Conservation (phyloP, 1,140 invertebrate genomes). For the Paraescarpia echinospica region DNA sequence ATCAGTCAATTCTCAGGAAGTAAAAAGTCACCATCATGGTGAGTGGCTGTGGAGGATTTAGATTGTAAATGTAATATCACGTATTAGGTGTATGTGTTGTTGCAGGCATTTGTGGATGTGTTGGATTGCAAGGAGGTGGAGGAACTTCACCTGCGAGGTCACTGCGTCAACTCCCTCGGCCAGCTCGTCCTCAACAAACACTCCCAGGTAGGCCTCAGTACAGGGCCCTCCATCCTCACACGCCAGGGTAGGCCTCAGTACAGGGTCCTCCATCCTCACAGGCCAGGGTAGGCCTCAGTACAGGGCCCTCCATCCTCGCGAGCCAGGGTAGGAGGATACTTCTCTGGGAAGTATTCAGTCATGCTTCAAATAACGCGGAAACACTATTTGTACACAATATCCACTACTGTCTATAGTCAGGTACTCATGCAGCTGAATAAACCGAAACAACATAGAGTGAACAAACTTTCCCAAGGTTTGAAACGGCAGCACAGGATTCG, state of each 20-base stretch:
- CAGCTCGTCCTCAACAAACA: slow-evolving; percentile 37
- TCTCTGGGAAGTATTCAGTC: no score
- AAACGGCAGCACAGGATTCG: no score
- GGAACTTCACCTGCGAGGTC: slow-evolving; percentile 32
- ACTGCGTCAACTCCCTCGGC: slow-evolving; percentile 33
- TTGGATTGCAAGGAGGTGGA: slow-evolving; percentile 30
- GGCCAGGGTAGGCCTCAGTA: slow-evolving; percentile 25
- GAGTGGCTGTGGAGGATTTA: no score
- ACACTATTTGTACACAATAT: slow-evolving; percentile 8
- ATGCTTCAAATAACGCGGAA: neutral
- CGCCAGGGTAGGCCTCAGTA: slow-evolving; percentile 17
- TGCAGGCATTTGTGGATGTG: slow-evolving; percentile 31
- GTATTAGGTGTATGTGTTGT: neutral
- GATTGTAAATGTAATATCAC: no score
- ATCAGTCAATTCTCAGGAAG: no score
- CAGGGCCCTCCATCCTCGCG: neutral
- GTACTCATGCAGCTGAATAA: no score
- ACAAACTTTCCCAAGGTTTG: no score
- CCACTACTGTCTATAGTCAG: no score
- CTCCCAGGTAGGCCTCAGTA: slow-evolving; percentile 28
- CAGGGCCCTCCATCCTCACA: neutral
- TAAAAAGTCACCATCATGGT: no score
- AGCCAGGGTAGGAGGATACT: no score
- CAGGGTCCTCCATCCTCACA: slow-evolving; percentile 27
- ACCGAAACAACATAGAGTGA: no score